Evolutionary conservation across 2,113 vertebrate genomes (phyloP), one percentile per base, ranked within the genome.

Genomic region (Eclectus roratus): DNA sequence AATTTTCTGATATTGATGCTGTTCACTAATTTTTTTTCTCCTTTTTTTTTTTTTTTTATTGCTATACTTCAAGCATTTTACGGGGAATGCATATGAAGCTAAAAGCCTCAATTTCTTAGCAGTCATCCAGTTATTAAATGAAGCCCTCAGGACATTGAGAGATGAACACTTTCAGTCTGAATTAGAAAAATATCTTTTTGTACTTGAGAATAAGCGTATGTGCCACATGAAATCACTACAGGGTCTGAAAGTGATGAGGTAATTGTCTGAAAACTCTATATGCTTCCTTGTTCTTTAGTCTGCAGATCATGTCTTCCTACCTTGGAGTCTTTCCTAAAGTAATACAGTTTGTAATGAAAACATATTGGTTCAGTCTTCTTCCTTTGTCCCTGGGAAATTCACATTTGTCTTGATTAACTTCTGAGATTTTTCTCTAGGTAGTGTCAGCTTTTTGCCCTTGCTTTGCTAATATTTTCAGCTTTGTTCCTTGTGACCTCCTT

Each of bases 91-190:
- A 81, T 99, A 99, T 81, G 98, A 99, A 97, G 97, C 23, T 60
- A 98, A 96, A 78, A 98, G 99, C 85, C 96, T 99, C 73, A 98
- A 99, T 92, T 92, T 99, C 28, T 85, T 99, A 95, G 97, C 97
- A 55, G 76, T 99, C 93, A 89, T 99, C 94, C 98, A 98, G 69
- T 96, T 99, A 94, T 89, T 98, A 91, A 99, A 98, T 95, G 98
- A 98, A 87, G 94, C 98, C 14, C 93, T 99, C 90, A 97, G 95
- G 49, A 50, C 97, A 33, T 53, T 99, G 73, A 98, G 60, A 64
- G 93, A 97, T 64, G 98, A 99, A 94, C 49, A 10, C 2, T 13
- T 23, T 82, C 92, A 17, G 1, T 50, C 86, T 39, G 76, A 95
- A 50, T 50, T 97, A 28, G 95, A 88, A 56, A 28, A 98, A 41